Percentiles rank a stretch among this genome's conserved stretches.
phyloP scores from a whole-genome alignment of 2,888 invertebrate species.

The Tetragonula carbonaria region DNA sequence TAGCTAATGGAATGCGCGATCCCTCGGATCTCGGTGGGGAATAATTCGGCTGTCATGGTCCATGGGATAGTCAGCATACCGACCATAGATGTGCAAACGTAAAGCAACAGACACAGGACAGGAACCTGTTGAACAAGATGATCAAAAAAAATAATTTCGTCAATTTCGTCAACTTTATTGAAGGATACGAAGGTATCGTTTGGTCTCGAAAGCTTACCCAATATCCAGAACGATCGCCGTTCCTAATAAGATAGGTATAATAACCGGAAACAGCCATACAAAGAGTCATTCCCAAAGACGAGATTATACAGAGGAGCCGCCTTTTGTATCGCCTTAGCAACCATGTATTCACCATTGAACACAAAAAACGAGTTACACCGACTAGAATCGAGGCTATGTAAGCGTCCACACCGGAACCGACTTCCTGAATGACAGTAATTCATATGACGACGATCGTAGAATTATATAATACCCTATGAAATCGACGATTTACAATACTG shows the following conservation, averaged over 20 bases:
- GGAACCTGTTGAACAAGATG: constrained; percentile 80
- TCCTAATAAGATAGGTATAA: constrained; percentile 84
- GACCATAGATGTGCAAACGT: constrained; percentile 87
- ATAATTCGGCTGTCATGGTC: constrained; percentile 88
- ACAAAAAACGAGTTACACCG: constrained; percentile 85
- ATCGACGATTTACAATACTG: background rate
- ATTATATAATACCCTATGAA: background rate
- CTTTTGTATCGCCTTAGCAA: constrained; percentile 85
- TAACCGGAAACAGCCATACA: constrained; percentile 86
- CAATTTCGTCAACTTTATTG: too few species aligned
- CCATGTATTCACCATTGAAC: constrained; percentile 86
- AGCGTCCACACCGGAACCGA: constrained; percentile 85
- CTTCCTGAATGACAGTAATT: constrained; percentile 81
- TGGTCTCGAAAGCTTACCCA: constrained; percentile 70
- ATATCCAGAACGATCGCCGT: constrained; percentile 75
- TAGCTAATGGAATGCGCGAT: constrained; percentile 86
- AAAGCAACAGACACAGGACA: constrained; percentile 85
- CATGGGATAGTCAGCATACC: constrained; percentile 87
- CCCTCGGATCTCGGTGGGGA: constrained; percentile 87
- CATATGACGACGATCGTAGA: background rate
- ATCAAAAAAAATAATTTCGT: background rate
- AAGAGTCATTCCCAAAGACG: constrained; percentile 85
- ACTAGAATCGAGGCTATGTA: constrained; percentile 86
- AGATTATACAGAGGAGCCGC: constrained; percentile 85
- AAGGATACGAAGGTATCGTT: background rate